Conservation (phyloP, 2,797 vertebrate genomes). For the Diceros bicornis region DNA sequence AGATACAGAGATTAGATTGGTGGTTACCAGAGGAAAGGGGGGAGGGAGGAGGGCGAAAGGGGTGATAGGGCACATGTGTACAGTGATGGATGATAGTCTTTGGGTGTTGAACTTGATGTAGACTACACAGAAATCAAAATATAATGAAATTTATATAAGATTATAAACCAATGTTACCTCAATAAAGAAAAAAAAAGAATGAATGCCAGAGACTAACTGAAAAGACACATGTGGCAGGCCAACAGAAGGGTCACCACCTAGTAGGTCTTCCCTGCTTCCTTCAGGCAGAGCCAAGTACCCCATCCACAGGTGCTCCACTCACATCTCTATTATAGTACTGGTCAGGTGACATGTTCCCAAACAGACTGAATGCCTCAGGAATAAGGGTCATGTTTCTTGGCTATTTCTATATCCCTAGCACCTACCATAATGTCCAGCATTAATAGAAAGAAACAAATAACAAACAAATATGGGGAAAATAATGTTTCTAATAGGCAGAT, state of each 20-base stretch:
- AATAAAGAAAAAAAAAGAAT: not conserved
- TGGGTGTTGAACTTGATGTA: no score
- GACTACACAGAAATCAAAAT: no score
- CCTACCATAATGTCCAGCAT: not conserved
- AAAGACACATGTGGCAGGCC: not conserved
- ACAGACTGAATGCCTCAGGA: slow-evolving; percentile 6
- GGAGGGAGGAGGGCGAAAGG: no score
- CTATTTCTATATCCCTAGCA: not conserved
- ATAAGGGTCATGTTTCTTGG: not conserved
- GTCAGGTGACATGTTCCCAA: not conserved
- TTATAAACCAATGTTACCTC: no score
- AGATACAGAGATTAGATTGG: no score
- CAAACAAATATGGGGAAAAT: not conserved
- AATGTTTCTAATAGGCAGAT: slow-evolving; percentile 47
- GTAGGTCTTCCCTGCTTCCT: not conserved
- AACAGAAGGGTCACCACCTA: not conserved
- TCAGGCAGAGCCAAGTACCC: not conserved
- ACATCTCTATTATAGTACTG: not conserved
- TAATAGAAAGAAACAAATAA: slow-evolving; percentile 35
- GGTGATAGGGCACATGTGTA: no score
- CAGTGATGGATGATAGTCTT: no score
- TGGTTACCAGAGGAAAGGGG: no score
- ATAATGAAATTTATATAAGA: no score
- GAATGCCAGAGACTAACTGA: not conserved
- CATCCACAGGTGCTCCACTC: not conserved